Evolutionary conservation across 2,888 invertebrate genomes (phyloP), one percentile per base, ranked within the genome.

Genomic region (Allophyes oxyacanthae): DNA sequence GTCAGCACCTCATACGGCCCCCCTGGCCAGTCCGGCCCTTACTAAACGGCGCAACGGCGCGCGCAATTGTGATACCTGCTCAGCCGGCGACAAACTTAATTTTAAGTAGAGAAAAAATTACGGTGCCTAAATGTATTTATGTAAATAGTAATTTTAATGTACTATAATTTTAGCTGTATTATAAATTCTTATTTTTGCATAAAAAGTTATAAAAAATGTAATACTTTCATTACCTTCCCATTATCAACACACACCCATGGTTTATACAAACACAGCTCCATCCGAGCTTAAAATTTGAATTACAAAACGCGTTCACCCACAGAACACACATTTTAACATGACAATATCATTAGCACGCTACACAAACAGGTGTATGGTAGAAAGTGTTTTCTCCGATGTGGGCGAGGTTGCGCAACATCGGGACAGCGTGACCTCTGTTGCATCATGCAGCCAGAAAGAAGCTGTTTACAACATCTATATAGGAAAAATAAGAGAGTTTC

Each of bases 21-120:
- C 81, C 96, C 96, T 81, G 95, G 95, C 66, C 95, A 94, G 81
- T 96, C 96, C 81, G 96, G 96, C 83, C 96, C 96, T 68, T 96
- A 96, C 87, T 95, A 95, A 88, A 81, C 72, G 72, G 81, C 83
- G 86, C 88, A 65, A 65, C 55, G 62, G 77, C 82, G 87, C 87
- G 83, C 85, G 80, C 84, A 83, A 86, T 86, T 93, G 94, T 93
- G 93, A 93, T 94, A 94, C 87, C 91, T 90, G 92, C 89, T 90
- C 82, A 84, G 92, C 90, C 92, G 91, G 91, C 92, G 91, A 91
- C 86, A 89, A 87, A 89, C 72, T 77, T 91, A 92, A 89, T 86
- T 82, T 75, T 93, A 94, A 93, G 93, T 93, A 93, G 92, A 89
- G 89, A 92, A 93, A 93, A 94, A 93, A 92, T 92, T 93, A 93